Evolutionary conservation across 2,113 vertebrate genomes (phyloP), one percentile per base, ranked within the genome.

Genomic region (Mesitornis unicolor): DNA sequence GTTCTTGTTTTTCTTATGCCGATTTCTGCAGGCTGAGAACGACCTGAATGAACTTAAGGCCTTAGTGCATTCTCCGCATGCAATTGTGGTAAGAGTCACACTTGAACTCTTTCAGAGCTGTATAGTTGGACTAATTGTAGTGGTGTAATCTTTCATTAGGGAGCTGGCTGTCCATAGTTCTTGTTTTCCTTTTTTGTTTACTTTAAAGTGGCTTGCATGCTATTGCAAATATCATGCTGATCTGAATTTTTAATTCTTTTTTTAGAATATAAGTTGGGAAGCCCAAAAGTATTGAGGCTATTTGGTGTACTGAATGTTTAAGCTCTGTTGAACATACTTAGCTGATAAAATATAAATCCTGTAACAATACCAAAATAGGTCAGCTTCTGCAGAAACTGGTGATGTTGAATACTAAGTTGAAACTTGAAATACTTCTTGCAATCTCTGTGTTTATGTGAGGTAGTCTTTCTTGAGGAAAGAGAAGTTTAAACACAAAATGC

Each of bases 11-110:
- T 85, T 89, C 97, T 92, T 97, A 93, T 97, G 81, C 96, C 87
- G 9, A 94, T 97, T 97, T 96, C 92, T 98, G 90, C 97, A 99
- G 99, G 99, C 99, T 97, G 99, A 99, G 98, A 99, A 99, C 97
- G 99, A 99, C 97, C 98, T 99, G 97, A 99, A 99, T 97, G 99
- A 99, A 97, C 98, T 99, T 97, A 99, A 99, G 98, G 98, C 99
- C 92, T 98, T 99, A 98, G 99, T 99, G 98, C 99, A 99, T 98
- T 99, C 99, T 98, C 99, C 99, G 93, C 98, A 99, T 97, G 99
- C 99, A 97, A 98, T 99, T 97, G 98, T 99, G 99, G 99, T 99
- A 98, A 99, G 99, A 98, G 96, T 95, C 97, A 95, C 96, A 69
- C 95, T 97, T 98, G 98, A 98, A 98, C 97, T 98, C 95, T 98